Evolutionary conservation across 1,140 invertebrate genomes (phyloP).

Genomic region (Habropoda laboriosa): DNA sequence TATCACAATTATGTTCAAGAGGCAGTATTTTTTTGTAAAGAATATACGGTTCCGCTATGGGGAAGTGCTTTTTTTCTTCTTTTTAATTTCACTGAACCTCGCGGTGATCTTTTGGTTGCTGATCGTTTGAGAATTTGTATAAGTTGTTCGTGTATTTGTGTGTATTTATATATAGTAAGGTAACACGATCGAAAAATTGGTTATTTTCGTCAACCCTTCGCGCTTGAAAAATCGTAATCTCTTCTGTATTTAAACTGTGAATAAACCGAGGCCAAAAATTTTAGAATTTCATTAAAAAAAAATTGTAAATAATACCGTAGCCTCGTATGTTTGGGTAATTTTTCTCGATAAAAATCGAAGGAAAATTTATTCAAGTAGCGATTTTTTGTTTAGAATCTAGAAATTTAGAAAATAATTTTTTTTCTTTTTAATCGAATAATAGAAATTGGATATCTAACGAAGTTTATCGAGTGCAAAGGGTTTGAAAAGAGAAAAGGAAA

Average conservation of each 20-base stretch:
- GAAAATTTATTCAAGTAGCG: too few relatives aligned
- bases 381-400: too few relatives aligned
- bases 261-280: too few relatives aligned
- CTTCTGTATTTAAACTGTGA: background rate
- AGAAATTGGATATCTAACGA: background rate
- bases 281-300: too few relatives aligned
- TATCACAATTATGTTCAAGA: constrained; percentile 8
- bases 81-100: background rate
- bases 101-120: background rate
- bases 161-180: too few relatives aligned
- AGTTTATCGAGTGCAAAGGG: background rate
- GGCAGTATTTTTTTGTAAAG: background rate
- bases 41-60: background rate
- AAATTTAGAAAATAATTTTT: too few relatives aligned
- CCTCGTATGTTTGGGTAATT: too few relatives aligned
- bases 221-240: too few relatives aligned
- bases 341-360: too few relatives aligned
- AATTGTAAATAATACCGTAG: too few relatives aligned
- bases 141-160: background rate
- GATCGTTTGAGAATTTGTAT: background rate
- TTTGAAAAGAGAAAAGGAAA: background rate
- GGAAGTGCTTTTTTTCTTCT: background rate
- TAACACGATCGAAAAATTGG: background rate
- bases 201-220: background rate
- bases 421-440: too few relatives aligned